Conservation (phyloP, 1,140 invertebrate species). For the Drosophila triauraria region DNA sequence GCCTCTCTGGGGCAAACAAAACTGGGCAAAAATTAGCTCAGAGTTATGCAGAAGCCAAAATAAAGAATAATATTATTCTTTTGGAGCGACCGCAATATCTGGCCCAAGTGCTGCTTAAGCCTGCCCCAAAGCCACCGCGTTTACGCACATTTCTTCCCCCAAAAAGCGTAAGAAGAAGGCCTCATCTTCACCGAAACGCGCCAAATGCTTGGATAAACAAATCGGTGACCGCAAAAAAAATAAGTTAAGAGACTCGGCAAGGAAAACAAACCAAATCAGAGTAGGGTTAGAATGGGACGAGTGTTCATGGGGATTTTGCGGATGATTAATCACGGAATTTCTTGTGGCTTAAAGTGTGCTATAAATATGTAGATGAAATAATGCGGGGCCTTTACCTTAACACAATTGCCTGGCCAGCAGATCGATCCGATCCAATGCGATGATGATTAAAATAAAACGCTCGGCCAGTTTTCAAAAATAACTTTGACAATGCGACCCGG, state of each 20-base stretch:
- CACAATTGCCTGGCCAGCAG: conserved; percentile 34
- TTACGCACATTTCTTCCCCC: conserved; percentile 38
- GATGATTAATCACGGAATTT: conserved; percentile 49
- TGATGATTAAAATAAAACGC: conserved; percentile 49
- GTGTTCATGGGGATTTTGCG: conserved; percentile 27
- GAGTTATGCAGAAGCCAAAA: conserved; percentile 48
- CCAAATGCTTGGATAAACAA: conserved; percentile 58
- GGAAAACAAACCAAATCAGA: conserved; percentile 46
- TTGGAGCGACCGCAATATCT: conserved; percentile 50
- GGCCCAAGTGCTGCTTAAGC: conserved; percentile 51
- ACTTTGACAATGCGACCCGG: conserved; percentile 47
- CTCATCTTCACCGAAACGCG: conserved; percentile 37
- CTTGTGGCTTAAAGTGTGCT: conserved; percentile 25
- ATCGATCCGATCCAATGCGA: conserved; percentile 14
- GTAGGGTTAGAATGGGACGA: conserved; percentile 22
- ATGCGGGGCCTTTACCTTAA: conserved; percentile 52
- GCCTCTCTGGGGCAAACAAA: conserved; percentile 33
- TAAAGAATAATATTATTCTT: conserved; percentile 66
- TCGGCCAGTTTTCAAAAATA: conserved; percentile 46
- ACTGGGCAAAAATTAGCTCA: conserved; percentile 52
- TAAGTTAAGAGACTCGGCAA: conserved; percentile 1
- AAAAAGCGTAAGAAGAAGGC: conserved; percentile 6
- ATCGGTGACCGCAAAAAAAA: conserved; percentile 34
- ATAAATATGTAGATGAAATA: conserved; percentile 41
- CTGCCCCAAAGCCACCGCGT: conserved; percentile 58